Percentiles rank a stretch among this genome's conserved stretches.
phyloP scores from a whole-genome alignment of 2,113 vertebrate genomes.

The Spea bombifrons region DNA sequence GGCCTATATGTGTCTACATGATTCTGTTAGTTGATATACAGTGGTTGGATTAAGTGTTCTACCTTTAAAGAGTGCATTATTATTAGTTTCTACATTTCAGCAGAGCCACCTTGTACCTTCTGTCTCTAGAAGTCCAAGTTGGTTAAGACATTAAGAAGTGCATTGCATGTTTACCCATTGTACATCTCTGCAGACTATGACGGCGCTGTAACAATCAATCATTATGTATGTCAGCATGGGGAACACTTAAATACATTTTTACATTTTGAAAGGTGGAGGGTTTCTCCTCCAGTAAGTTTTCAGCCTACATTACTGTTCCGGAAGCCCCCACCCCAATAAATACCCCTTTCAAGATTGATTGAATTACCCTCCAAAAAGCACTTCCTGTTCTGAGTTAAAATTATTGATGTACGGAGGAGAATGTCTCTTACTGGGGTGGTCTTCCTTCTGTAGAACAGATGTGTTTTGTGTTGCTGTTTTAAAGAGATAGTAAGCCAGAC shows the following conservation, averaged over 20 bases:
- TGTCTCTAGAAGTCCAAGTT: no score
- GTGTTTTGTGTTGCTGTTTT: constrained; percentile 5
- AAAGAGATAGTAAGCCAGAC: not conserved
- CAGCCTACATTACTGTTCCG: not conserved
- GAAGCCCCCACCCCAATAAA: constrained; percentile 4
- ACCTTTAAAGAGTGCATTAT: no score
- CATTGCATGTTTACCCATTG: no score
- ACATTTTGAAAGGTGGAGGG: not conserved
- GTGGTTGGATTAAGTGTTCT: no score
- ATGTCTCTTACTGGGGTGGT: constrained; percentile 30
- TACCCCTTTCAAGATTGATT: constrained; percentile 32
- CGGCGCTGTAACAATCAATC: no score
- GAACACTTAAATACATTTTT: not conserved
- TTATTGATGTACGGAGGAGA: not conserved
- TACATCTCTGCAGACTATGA: no score
- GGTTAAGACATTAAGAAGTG: no score
- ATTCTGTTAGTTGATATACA: no score
- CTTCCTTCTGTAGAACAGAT: constrained; percentile 30
- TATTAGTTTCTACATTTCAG: no score
- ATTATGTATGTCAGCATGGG: no score
- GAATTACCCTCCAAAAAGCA: constrained; percentile 25
- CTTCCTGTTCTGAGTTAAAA: constrained; percentile 1
- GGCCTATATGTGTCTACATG: not conserved
- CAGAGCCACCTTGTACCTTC: no score
- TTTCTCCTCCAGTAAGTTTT: not conserved